Base-by-base conservation (phyloP, 2,113 vertebrate genomes). In the Sinocyclocheilus rhinocerous region DNA sequence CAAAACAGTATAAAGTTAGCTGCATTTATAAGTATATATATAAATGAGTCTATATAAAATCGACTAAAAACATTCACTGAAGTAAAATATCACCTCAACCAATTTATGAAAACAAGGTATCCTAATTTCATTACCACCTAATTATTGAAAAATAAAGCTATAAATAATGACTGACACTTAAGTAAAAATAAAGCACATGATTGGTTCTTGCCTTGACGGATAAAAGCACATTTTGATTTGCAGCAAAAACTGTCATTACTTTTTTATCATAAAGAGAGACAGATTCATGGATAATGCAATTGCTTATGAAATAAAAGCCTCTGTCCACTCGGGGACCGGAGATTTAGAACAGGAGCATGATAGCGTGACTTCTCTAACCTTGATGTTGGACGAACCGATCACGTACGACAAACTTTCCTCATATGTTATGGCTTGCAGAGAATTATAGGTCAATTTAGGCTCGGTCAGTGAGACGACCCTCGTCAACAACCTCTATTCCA, bases 401-500 rank as follows among this genome's bases (percentile, higher is more conserved):
- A 67, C 75, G 78, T 76, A 29, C 70, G 22, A 73, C 76, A 85
- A 83, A 76, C 76, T 85, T 84, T 83, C n/a, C 77, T 87, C 80
- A 67, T 73, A 69, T 85, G 83, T 83, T 85, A 76, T 87, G 86
- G 57, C 86, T 76, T 69, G 55, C 16, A 80, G 22, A 89, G 88
- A 89, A 84, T 89, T 89, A 89, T 89, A 77, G 88, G 63, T 73
- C 88, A 89, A 87, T 89, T 89, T 85, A 89, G 76, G 67, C 10
- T 80, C 26, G 42, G 84, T 81, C 86, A 86, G 73, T 76, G 85
- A 82, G 86, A 76, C 73, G 84, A 85, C 86, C 65, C 81, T 83
- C 50, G 36, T 89, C 84, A 87, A 89, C 88, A 85, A 69, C 80
- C 73, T 65, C 61, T 87, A 70, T 78, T 89, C 85, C 36, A 86